phyloP scores from a whole-genome alignment of 1,140 invertebrate genomes.

The Sitobion miscanthi region DNA sequence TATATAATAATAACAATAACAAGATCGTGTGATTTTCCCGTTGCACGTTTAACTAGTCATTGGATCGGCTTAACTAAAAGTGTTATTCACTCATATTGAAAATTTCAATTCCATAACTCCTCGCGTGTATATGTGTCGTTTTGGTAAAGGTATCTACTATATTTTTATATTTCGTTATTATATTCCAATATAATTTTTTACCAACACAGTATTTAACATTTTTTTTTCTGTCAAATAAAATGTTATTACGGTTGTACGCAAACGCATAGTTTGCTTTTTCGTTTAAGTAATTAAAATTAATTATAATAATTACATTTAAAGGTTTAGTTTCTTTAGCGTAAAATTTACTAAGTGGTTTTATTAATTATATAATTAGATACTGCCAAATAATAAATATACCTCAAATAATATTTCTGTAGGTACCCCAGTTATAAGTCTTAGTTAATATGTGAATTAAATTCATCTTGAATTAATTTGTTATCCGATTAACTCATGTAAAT shows the following conservation, averaged over 20 bases:
- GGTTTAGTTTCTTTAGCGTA: neutral
- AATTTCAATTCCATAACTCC: neutral
- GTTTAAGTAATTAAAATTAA: constrained; percentile 26
- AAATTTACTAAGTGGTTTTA: neutral
- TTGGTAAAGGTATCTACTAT: neutral
- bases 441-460: neutral
- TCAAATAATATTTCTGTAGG: neutral
- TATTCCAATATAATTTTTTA: neutral
- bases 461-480: neutral
- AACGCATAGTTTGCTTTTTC: neutral
- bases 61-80: neutral
- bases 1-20: neutral
- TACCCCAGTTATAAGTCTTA: neutral
- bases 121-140: neutral
- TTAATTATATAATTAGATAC: neutral
- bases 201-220: neutral
- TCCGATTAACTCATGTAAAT: neutral
- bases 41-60: neutral
- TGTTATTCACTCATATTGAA: neutral
- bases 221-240: constrained; percentile 4
- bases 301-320: neutral
- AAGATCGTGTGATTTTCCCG: neutral
- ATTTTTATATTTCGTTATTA: neutral
- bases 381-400: neutral
- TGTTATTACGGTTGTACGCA: neutral